Evolutionary conservation across 1,140 invertebrate genomes (phyloP).

Genomic region (Ptiloglossa arizonensis): DNA sequence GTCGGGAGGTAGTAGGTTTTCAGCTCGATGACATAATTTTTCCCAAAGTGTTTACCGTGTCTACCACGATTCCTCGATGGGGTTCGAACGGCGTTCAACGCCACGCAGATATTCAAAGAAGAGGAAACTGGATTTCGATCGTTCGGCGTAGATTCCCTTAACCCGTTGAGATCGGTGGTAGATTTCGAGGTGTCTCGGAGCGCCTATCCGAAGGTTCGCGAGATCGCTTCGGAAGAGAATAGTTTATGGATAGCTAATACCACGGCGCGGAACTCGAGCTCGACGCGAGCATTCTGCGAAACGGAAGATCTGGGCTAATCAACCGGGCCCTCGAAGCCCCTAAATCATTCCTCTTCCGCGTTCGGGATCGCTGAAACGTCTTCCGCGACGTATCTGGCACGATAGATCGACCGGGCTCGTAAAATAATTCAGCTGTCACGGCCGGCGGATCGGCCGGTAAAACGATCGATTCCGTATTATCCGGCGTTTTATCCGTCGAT

Average conservation of each 20-base stretch:
- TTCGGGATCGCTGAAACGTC: slow-evolving; percentile 11
- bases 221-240: no score
- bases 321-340: background rate
- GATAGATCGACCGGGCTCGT: slow-evolving; percentile 20
- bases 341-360: slow-evolving; percentile 35
- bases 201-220: no score
- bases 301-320: slow-evolving; percentile 25
- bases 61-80: no score
- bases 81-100: no score
- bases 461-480: slow-evolving; percentile 62
- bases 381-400: slow-evolving; percentile 29
- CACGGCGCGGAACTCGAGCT: background rate
- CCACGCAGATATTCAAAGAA: no score
- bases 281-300: background rate
- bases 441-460: slow-evolving; percentile 14
- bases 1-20: no score
- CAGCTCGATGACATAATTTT: no score
- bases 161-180: no score
- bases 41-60: no score
- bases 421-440: slow-evolving; percentile 51
- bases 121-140: no score
- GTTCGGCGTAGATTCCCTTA: no score
- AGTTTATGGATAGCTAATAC: background rate
- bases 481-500: slow-evolving; percentile 63
- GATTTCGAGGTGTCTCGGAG: no score